A percentile compares a stretch with the other conserved stretches of the same genome.
phyloP scores from a whole-genome alignment of 1,140 invertebrate species.

The Plutomurus gul region DNA sequence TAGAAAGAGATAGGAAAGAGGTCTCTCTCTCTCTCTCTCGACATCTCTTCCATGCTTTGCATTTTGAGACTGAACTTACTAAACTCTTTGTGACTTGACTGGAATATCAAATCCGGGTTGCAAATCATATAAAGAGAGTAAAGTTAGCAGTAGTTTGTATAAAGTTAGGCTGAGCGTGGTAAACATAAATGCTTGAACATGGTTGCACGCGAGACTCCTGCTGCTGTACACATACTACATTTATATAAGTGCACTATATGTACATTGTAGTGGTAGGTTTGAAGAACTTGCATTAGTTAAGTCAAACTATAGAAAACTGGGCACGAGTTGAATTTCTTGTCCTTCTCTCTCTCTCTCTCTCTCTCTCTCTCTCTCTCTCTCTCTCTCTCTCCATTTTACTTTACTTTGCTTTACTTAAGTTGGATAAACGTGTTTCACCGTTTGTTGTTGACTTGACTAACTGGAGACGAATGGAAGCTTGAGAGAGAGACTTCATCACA shows the following conservation, averaged over 20 bases:
- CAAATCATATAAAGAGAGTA: not conserved
- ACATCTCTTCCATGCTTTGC: not conserved
- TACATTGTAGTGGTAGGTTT: no score
- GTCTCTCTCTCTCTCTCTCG: no score
- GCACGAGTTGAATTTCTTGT: not conserved
- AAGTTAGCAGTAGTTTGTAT: not conserved
- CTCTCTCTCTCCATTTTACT: not conserved
- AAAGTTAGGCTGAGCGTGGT: not conserved
- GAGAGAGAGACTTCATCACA: not conserved
- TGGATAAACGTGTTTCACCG: not conserved
- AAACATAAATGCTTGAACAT: not conserved
- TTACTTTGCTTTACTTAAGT: not conserved
- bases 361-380: no score
- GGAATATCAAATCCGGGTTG: constrained; percentile 12
- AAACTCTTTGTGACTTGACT: constrained; percentile 21
- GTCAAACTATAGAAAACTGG: not conserved
- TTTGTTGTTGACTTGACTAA: not conserved
- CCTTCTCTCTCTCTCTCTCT: no score
- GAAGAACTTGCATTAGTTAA: constrained; percentile 11
- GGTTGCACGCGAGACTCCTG: not conserved
- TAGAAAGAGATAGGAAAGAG: constrained; percentile 13
- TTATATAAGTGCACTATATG: no score
- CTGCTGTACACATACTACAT: not conserved
- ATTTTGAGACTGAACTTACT: constrained; percentile 24
- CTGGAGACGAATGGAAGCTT: not conserved